Evolutionary conservation across 2,888 invertebrate genomes (phyloP).

Genomic region (Nomada ferruginata): DNA sequence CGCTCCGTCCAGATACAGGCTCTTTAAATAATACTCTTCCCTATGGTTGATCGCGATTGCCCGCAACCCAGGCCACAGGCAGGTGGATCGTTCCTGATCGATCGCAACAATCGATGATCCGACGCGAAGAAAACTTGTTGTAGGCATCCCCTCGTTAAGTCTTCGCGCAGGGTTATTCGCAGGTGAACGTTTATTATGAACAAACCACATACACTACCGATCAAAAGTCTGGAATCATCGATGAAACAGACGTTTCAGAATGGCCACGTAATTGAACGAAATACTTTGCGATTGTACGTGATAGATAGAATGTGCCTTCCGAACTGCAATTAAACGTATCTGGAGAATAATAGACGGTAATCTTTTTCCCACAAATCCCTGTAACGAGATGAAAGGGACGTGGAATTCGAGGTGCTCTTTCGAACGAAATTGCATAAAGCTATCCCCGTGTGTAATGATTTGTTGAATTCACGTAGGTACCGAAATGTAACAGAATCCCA

Average conservation of each 20-base stretch:
- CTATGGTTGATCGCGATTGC: constrained; percentile 42
- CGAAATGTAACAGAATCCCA: neutral
- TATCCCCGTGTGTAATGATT: neutral
- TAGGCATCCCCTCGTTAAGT: constrained; percentile 8
- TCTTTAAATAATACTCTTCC: constrained; percentile 59
- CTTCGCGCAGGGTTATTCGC: neutral
- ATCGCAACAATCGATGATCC: constrained; percentile 38
- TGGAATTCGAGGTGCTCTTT: too few species aligned
- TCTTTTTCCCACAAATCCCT: neutral
- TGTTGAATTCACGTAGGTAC: neutral
- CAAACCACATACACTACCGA: neutral
- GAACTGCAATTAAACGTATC: neutral
- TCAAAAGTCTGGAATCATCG: neutral
- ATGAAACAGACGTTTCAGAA: neutral
- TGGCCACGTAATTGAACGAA: neutral
- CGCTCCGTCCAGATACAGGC: constrained; percentile 48
- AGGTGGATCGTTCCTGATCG: constrained; percentile 50
- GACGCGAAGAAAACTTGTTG: constrained; percentile 17
- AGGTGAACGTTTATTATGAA: constrained; percentile 32
- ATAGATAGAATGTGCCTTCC: neutral
- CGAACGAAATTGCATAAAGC: too few species aligned
- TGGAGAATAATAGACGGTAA: neutral
- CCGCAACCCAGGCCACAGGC: constrained; percentile 17
- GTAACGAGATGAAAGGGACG: too few species aligned
- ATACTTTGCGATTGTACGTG: neutral